These are phyloP conservation scores for Callosobruchus maculatus DNA, from an alignment of 2,888 invertebrate species.

Conservation along the genomic window DNA sequence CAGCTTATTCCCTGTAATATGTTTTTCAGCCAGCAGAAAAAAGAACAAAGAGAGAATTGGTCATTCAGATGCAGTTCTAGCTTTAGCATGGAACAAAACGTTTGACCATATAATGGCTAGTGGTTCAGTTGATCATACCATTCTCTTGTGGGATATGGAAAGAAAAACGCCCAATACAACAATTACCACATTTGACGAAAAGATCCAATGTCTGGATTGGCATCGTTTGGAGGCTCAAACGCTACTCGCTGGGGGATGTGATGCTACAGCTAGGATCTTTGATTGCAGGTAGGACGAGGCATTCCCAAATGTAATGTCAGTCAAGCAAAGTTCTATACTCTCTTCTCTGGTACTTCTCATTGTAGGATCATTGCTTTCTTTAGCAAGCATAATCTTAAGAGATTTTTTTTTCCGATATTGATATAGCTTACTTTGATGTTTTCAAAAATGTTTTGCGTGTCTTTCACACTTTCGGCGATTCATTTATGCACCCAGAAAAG, in stretches of 20 bases:
- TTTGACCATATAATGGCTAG: constrained; percentile 84
- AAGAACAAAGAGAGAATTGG: constrained; percentile 55
- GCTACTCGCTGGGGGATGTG: constrained; percentile 75
- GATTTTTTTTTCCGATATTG: too few relatives aligned
- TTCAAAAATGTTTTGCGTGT: too few relatives aligned
- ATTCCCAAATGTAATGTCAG: too few relatives aligned
- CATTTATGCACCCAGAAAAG: too few relatives aligned
- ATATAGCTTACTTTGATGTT: too few relatives aligned
- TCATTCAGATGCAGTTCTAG: constrained; percentile 87
- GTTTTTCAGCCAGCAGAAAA: constrained; percentile 15
- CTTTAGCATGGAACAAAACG: constrained; percentile 85
- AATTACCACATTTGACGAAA: constrained; percentile 71
- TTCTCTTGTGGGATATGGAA: constrained; percentile 90
- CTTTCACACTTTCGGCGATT: too few relatives aligned
- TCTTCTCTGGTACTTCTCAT: too few relatives aligned
- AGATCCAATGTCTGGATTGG: constrained; percentile 80
- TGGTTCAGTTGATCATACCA: constrained; percentile 85
- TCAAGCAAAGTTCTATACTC: too few relatives aligned
- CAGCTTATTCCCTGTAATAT: too few relatives aligned
- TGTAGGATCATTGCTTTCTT: too few relatives aligned
- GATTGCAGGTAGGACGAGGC: neutral
- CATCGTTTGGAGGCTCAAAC: constrained; percentile 80
- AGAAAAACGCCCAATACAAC: constrained; percentile 72
- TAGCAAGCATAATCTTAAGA: too few relatives aligned
- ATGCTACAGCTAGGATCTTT: constrained; percentile 69